phyloP scores from a whole-genome alignment of 2,888 invertebrate species.

The Lymantria monacha region DNA sequence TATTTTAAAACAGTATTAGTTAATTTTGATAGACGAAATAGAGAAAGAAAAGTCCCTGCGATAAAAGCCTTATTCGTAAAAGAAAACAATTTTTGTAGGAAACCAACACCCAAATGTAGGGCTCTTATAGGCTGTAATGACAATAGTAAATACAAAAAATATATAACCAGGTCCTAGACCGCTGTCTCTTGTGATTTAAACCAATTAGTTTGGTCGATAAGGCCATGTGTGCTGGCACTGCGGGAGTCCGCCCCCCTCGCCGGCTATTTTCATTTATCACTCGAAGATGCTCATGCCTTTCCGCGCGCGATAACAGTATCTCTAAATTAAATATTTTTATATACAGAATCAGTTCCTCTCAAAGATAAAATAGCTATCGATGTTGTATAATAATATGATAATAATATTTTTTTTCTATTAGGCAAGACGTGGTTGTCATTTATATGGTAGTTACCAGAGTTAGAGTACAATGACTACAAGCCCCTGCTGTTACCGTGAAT shows the following conservation, averaged over 20 bases:
- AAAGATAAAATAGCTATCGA: not conserved
- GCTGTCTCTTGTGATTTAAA: constrained; percentile 36
- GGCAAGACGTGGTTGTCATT: too few species aligned
- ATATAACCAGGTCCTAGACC: constrained; percentile 9
- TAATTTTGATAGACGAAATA: too few species aligned
- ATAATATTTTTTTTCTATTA: not conserved
- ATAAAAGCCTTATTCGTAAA: too few species aligned
- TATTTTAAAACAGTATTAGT: too few species aligned
- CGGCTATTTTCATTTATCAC: constrained; percentile 80
- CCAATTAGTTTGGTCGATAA: constrained; percentile 60
- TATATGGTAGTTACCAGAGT: too few species aligned
- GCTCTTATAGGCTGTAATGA: not conserved
- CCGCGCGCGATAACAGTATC: constrained; percentile 31
- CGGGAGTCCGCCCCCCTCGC: constrained; percentile 75
- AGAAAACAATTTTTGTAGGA: too few species aligned
- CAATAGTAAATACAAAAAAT: not conserved
- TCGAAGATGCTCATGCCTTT: constrained; percentile 53
- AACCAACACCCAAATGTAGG: too few species aligned
- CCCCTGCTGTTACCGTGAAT: too few species aligned
- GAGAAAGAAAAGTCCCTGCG: too few species aligned
- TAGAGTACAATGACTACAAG: too few species aligned
- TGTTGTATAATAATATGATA: not conserved
- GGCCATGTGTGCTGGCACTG: constrained; percentile 78
- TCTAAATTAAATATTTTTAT: constrained; percentile 21
- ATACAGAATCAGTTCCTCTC: not conserved